These are phyloP conservation scores for Sibirionetta formosa DNA, from an alignment of 2,797 vertebrate genomes.

Conservation along the genomic window DNA sequence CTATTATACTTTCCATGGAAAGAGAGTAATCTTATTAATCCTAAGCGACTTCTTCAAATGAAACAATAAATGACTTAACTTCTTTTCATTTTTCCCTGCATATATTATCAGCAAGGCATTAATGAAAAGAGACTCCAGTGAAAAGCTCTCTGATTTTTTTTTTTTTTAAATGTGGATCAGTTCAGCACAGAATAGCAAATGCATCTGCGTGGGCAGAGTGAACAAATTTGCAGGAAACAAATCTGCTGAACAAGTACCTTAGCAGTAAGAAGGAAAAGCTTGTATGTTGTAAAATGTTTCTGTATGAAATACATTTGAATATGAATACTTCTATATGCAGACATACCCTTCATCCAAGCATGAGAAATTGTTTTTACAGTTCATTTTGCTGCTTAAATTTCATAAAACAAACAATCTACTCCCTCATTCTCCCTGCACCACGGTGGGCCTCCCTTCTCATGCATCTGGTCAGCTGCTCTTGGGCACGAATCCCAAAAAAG, in stretches of 20 bases:
- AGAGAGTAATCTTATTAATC: conserved; percentile 15
- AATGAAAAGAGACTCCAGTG: conserved; percentile 5
- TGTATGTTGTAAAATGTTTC: neutral
- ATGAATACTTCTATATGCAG: neutral
- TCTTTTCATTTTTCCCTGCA: conserved; percentile 10
- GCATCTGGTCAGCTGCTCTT: neutral
- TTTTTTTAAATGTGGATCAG: neutral
- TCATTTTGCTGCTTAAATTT: neutral
- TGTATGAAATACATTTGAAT: neutral
- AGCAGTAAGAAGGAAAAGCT: neutral
- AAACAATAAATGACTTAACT: conserved; percentile 35
- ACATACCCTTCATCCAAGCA: neutral
- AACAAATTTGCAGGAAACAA: neutral
- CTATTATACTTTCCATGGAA: neutral
- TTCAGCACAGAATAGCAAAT: neutral
- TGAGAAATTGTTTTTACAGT: neutral
- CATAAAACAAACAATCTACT: neutral
- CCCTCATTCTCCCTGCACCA: fast-evolving
- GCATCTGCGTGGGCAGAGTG: neutral
- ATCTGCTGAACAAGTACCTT: neutral
- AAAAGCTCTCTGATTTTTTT: conserved; percentile 7
- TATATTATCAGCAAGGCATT: conserved; percentile 15
- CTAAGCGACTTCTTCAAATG: conserved; percentile 31
- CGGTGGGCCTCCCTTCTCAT: neutral
- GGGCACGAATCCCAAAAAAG: neutral